Evolutionary conservation across 2,888 invertebrate genomes (phyloP), one percentile per base, ranked within the genome.

Genomic region (Drosophila infuscata): DNA sequence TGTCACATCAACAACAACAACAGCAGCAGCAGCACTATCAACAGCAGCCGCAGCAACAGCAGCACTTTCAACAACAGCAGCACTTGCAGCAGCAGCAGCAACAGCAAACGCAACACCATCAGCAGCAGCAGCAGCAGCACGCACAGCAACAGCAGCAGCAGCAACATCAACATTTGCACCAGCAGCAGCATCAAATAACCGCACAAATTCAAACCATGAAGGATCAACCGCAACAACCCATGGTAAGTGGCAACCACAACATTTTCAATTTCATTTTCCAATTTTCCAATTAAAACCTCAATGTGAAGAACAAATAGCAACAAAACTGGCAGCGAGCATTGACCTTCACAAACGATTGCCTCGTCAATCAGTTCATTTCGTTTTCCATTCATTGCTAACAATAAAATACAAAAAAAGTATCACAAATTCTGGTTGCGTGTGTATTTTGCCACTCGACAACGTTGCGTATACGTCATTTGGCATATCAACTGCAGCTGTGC

Each of bases 191-290:
- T 89, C 93, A 92, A 88, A 91, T 93, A 79, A 91, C 92, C 79
- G 92, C 93, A 91, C 93, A 93, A 92, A 92, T 93, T 72, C 93
- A 93, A 91, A 92, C 92, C 83, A 93, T 93, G 93, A 93, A 93
- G 89, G 93, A 93, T 91, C 93, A 93, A 91, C 93, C 93, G 70
- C 93, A 93, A 81, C 93, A 93, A 83, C 93, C 93, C 46, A 93
- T 93, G 93, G 93, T 93, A 73, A 92, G 93, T 89, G 9, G 9
- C 20, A n/a, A 32, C n/a, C 7, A 30, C 41, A 56, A 38, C 41
- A 54, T 52, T 36, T 33, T 38, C 48, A 43, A 52, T 52, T 60
- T 29, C 46, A 67, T n/a, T 58, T 43, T 54, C 11, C 65, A 29
- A 52, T 63, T 52, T 63, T 15, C 32, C 83, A 79, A 70, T 80